Evolutionary conservation across 2,888 invertebrate genomes (phyloP), one percentile per base, ranked within the genome.

Genomic region (Tenodera sinensis): DNA sequence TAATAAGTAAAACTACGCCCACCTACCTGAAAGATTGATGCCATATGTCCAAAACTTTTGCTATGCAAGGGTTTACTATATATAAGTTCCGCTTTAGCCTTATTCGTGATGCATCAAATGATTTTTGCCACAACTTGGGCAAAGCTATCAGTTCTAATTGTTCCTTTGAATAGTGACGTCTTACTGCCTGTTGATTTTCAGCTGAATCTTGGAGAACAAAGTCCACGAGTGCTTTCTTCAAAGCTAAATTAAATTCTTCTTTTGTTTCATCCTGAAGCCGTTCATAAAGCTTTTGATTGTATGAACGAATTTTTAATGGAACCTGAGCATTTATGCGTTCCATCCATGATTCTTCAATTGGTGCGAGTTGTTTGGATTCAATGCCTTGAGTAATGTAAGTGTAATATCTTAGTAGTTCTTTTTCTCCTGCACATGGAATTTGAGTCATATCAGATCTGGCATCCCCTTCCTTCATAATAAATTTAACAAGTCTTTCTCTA

Each of bases 151-250:
- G 90, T 92, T 97, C 95, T 91, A 93, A 92, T 92, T 96, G 94
- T 91, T 95, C 92, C 86, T 94, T 94, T 0, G 95, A 94, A 89
- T 93, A 92, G 34, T 94, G 93, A 89, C 95, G 95, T 42, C 47
- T 81, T 27, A 90, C 88, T 8, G 83, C 47, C 27, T 89, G 85
- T 42, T 88, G 89, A 84, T 87, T 89, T 47, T 84, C 88, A 25
- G 87, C 83, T 0, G 97, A 96, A 93, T 98, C 97, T 92, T 96
- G 96, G 7, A 99, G 94, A 0, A 98, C 98, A 93, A 98, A 99
- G 93, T 98, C 98, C 0, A 99, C 97, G 88, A 97, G 97, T 0
- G 98, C 97, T 92, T 98, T 98, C 92, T 98, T 98, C 92, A 98
- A 97, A 90, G 97, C 97, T 93, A 97, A 95, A 92, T 97, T 95